Percentiles rank a stretch among this genome's conserved stretches.
Conservation (phyloP, 2,113 vertebrate genomes). For the Caretta caretta region DNA sequence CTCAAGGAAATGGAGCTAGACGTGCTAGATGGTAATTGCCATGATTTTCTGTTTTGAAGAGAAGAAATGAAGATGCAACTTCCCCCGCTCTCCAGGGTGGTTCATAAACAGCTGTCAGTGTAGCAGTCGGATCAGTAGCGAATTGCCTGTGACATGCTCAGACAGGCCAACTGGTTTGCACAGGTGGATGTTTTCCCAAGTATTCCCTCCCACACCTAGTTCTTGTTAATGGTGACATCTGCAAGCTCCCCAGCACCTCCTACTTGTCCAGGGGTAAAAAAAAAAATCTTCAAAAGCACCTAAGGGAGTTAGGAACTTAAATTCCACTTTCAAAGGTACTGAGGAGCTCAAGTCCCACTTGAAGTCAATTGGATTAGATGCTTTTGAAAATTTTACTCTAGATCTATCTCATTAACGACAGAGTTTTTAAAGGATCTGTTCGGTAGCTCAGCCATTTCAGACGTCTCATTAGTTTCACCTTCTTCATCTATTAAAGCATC, state of each 20-base stretch:
- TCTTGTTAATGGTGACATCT: not conserved
- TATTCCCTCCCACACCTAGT: accelerated
- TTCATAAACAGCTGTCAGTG: accelerated
- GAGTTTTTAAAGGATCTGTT: not conserved
- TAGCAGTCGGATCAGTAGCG: not conserved
- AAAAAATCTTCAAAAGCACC: not conserved
- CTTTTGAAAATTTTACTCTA: not conserved
- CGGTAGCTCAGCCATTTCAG: not conserved
- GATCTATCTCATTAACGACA: not conserved
- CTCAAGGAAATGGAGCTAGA: not conserved
- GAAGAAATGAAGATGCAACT: not conserved
- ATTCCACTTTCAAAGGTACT: not conserved
- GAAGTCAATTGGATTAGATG: not conserved
- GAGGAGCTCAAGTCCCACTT: not conserved
- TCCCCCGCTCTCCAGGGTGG: not conserved
- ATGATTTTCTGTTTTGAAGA: not conserved
- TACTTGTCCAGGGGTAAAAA: not conserved
- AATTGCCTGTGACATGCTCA: accelerated
- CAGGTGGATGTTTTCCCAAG: not conserved
- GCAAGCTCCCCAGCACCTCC: not conserved
- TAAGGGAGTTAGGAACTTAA: not conserved
- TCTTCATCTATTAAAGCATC: not conserved
- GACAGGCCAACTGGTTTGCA: not conserved
- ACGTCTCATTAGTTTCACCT: not conserved
- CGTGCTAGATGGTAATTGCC: not conserved